Base-by-base conservation (phyloP, 1,140 invertebrate species). In the Nasonia giraulti region DNA sequence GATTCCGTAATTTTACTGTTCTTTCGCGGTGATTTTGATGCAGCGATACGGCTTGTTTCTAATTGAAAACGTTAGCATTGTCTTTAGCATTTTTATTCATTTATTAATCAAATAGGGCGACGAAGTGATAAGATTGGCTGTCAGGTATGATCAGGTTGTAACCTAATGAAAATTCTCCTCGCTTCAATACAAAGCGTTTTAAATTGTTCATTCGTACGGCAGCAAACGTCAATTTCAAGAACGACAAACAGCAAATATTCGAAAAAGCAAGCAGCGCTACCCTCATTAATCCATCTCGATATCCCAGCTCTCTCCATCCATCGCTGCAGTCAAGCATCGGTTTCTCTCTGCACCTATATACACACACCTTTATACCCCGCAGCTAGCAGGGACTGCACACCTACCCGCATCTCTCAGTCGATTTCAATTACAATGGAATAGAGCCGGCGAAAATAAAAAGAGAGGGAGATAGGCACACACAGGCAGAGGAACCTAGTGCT, bases 391-490 rank as follows among this genome's bases (percentile, higher is more conserved):
- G 6, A 62, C 20, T 62, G 6, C 20, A 62, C 5, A 20, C 55
- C 6, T 4, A 62, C 55, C 55, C 55, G 55, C 20, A 62, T 62
- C 14, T 62, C 20, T 17, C 5, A 62, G 75, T 55, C 75, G 44
- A 50, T 50, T 77, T 50, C 44, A 77, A 77, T 77, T 50, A 27
- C 23, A 77, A 31, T 27, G 3, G 5, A 50, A 77, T 23, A 77
- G 20, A 50, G 40, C 1, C 20, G n/a, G 33, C 10, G 23, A 77
- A 77, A 77, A 77, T 27, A 77, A 50, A 55, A 17, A 76, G 20
- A 40, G 74, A 40, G 14, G 33, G 33, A 37, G 33, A 37, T 6
- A 37, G 3, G 5, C 5, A 40, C 14, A n/a, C 14, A 40, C 12
- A 17, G 44, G 23, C 23, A 62, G 12, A 33, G 66, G 50, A 78